Percentiles rank a stretch among this genome's conserved stretches.
phyloP scores from a whole-genome alignment of 2,888 invertebrate genomes.

The Melanargia galathea region DNA sequence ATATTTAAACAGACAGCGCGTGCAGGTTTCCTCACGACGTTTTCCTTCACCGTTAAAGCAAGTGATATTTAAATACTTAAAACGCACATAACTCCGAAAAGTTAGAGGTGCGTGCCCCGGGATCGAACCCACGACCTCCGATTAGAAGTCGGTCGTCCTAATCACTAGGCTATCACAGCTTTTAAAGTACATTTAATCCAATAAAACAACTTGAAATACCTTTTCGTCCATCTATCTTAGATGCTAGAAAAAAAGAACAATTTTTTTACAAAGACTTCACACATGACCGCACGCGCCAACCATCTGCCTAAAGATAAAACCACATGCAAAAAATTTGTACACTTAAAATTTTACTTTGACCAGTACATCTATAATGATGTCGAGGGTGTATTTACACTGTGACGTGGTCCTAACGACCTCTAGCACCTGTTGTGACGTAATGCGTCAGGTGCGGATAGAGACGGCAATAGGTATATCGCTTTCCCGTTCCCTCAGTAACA shows the following conservation, averaged over 20 bases:
- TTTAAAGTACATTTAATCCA: neutral
- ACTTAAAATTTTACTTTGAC: conserved; percentile 2
- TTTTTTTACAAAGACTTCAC: conserved; percentile 44
- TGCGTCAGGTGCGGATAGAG: conserved; percentile 52
- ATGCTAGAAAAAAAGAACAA: conserved; percentile 24
- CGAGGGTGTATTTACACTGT: conserved; percentile 45
- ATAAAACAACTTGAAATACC: neutral
- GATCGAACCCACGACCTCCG: no score
- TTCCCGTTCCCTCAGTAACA: conserved; percentile 42
- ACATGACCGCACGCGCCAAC: conserved; percentile 56
- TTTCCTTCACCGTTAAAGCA: no score
- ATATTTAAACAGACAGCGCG: no score
- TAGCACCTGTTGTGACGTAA: conserved; percentile 60
- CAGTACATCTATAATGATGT: conserved; percentile 30
- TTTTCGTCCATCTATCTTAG: neutral
- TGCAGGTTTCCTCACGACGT: no score
- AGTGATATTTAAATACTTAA: no score
- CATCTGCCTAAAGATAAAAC: conserved; percentile 51
- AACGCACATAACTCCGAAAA: no score
- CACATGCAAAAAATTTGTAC: conserved; percentile 29
- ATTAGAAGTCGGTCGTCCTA: no score
- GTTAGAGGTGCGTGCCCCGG: no score
- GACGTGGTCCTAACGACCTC: conserved; percentile 50
- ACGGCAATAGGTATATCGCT: conserved; percentile 32
- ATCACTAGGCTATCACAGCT: no score